Evolutionary conservation across 2,797 vertebrate species (phyloP).

Genomic region (Dermochelys coriacea): DNA sequence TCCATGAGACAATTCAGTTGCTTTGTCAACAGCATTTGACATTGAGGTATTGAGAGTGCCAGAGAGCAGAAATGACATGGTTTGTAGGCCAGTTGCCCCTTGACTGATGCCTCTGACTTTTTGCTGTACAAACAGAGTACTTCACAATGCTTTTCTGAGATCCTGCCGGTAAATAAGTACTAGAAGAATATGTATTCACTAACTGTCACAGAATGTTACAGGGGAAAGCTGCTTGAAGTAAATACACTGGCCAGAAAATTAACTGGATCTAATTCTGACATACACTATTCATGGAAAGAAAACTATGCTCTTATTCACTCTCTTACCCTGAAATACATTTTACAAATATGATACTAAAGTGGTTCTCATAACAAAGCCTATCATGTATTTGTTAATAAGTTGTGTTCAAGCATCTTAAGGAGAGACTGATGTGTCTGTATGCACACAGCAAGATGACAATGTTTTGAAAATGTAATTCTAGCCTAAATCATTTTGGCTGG

Average conservation of each 20-base stretch:
- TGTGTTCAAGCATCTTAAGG: background rate
- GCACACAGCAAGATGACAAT: background rate
- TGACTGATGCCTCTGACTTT: constrained; percentile 43
- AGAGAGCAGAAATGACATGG: constrained; percentile 46
- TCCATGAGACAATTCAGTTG: constrained; percentile 73
- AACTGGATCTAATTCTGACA: background rate
- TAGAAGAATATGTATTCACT: constrained; percentile 45
- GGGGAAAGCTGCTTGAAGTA: background rate
- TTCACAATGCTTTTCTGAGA: constrained; percentile 65
- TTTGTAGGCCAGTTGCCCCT: constrained; percentile 51
- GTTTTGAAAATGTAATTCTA: background rate
- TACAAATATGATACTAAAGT: background rate
- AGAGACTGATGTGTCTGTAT: background rate
- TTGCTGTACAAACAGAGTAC: constrained; percentile 68
- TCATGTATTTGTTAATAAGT: background rate
- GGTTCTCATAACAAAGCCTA: background rate
- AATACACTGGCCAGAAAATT: background rate
- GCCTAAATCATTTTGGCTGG: background rate
- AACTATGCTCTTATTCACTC: background rate
- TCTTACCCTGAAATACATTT: background rate
- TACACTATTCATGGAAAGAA: background rate
- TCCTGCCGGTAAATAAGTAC: background rate
- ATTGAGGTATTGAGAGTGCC: constrained; percentile 59
- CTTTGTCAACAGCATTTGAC: constrained; percentile 76
- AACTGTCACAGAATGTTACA: constrained; percentile 19